These are phyloP conservation scores for Halcyon senegalensis DNA, from an alignment of 2,113 vertebrate species.

Conservation along the genomic window DNA sequence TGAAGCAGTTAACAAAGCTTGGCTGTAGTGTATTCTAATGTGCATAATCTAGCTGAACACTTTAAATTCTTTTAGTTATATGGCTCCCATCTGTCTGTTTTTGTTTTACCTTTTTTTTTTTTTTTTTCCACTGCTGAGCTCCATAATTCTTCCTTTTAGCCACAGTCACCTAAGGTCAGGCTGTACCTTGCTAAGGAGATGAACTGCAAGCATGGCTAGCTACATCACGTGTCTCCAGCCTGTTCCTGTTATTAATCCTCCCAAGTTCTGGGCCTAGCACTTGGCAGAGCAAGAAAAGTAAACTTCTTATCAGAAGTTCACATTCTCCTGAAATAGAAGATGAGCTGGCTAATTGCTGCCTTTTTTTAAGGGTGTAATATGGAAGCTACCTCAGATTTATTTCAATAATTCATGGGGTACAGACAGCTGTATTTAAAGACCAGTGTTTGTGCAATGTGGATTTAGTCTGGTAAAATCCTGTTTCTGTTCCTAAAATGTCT, in stretches of 20 bases:
- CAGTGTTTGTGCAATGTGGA: background rate
- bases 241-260: conserved; percentile 59
- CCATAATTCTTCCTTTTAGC: conserved; percentile 54
- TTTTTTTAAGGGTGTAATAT: background rate
- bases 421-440: background rate
- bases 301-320: conserved; percentile 37
- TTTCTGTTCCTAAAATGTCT: background rate
- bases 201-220: conserved; percentile 52
- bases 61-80: conserved; percentile 54
- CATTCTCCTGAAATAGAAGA: conserved; percentile 16
- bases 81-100: conserved; percentile 53
- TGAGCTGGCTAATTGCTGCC: background rate
- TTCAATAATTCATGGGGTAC: background rate
- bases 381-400: background rate
- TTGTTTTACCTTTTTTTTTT: background rate
- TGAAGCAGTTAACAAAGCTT: conserved; percentile 15
- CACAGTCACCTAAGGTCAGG: conserved; percentile 73
- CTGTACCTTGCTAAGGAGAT: conserved; percentile 64
- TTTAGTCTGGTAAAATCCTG: background rate
- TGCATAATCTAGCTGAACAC: conserved; percentile 38
- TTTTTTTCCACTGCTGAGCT: conserved; percentile 29
- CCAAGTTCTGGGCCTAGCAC: conserved; percentile 31
- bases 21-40: background rate
- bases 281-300: conserved; percentile 37
- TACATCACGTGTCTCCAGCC: conserved; percentile 45